These are phyloP conservation scores for Eulemur coronatus DNA, from an alignment of 2,797 vertebrate species.

Conservation along the genomic window DNA sequence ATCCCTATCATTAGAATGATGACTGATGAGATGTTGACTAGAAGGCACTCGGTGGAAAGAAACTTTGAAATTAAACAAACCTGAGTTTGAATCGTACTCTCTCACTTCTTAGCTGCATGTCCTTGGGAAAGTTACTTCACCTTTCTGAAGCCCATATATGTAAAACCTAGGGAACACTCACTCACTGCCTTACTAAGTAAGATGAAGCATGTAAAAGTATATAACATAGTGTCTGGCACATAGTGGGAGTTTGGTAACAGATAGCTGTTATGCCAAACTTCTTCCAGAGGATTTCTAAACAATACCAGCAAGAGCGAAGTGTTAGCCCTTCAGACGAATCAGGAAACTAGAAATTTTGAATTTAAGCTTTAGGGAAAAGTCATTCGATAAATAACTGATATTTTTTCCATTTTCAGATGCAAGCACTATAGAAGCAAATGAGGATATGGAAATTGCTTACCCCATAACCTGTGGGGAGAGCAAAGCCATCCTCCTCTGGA, in stretches of 20 bases:
- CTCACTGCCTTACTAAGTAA: not conserved
- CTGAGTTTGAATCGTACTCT: not conserved
- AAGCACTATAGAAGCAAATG: conserved; percentile 85
- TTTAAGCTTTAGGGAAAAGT: conserved; percentile 24
- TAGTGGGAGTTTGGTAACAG: conserved; percentile 4
- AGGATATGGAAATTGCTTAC: conserved; percentile 94
- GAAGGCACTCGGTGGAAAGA: not conserved
- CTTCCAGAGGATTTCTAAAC: conserved; percentile 26
- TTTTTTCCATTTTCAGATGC: conserved; percentile 82
- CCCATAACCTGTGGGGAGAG: conserved; percentile 98
- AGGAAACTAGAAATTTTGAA: not conserved
- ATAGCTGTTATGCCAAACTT: not conserved
- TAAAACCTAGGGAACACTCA: not conserved
- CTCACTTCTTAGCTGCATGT: not conserved
- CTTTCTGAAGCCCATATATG: not conserved
- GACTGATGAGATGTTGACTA: not conserved
- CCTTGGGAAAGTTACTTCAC: conserved; percentile 18
- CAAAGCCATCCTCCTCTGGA: conserved; percentile 96
- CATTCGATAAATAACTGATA: not conserved
- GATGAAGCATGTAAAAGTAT: not conserved
- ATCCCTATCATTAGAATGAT: not conserved
- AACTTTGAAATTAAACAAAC: conserved; percentile 14
- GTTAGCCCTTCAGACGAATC: not conserved
- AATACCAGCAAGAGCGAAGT: not conserved
- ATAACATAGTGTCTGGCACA: not conserved